Evolutionary conservation across 2,888 invertebrate species (phyloP).

Genomic region (Cerastis rubricosa): DNA sequence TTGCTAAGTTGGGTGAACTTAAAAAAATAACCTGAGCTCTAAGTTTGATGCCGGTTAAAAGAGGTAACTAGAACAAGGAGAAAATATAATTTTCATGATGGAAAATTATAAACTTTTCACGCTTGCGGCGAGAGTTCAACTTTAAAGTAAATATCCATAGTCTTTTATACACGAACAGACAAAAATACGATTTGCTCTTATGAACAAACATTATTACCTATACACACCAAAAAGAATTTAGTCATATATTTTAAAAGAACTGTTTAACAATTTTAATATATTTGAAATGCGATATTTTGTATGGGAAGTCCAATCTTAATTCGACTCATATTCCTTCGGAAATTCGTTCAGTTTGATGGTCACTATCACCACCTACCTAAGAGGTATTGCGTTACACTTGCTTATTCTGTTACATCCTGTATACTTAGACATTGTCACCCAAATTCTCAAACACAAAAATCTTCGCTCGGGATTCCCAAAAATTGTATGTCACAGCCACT

Average conservation of each 20-base stretch:
- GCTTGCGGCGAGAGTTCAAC: neutral
- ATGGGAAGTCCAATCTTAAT: neutral
- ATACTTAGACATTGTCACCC: neutral
- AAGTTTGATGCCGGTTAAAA: conserved; percentile 13
- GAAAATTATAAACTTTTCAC: conserved; percentile 32
- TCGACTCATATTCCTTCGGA: neutral
- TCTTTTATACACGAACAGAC: neutral
- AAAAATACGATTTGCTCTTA: neutral
- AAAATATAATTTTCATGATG: conserved; percentile 19
- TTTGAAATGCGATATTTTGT: neutral
- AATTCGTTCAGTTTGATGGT: neutral
- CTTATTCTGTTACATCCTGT: neutral
- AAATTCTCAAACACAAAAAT: conserved; percentile 10
- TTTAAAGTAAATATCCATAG: conserved; percentile 4
- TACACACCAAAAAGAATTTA: neutral
- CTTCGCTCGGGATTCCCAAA: conserved; percentile 11
- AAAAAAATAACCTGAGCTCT: neutral
- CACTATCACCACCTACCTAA: neutral
- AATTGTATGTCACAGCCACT: conserved; percentile 45
- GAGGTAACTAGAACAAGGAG: conserved; percentile 31
- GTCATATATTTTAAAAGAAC: neutral
- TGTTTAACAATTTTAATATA: neutral
- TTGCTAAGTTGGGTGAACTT: neutral
- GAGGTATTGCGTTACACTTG: neutral
- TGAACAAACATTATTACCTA: neutral